phyloP scores from a whole-genome alignment of 2,888 invertebrate species.

The Tanytarsus gracilentus region DNA sequence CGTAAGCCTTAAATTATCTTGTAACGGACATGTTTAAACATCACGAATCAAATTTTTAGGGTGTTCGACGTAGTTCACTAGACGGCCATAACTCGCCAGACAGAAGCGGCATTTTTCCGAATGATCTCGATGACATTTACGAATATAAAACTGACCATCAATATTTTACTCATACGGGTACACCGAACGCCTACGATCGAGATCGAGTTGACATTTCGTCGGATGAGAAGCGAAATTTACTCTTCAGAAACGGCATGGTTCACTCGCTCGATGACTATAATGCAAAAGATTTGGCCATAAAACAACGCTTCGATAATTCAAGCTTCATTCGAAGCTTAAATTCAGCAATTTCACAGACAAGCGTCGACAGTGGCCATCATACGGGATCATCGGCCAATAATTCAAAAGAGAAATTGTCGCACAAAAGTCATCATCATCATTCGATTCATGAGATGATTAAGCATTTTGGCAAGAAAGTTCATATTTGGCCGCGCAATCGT shows the following conservation, averaged over 20 bases:
- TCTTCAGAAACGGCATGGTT: constrained; percentile 39
- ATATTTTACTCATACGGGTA: constrained; percentile 43
- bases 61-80: constrained; percentile 37
- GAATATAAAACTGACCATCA: constrained; percentile 42
- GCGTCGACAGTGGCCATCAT: constrained; percentile 29
- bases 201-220: constrained; percentile 41
- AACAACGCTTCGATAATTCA: constrained; percentile 40
- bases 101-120: constrained; percentile 39
- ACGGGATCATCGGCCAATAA: background rate
- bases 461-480: constrained; percentile 65
- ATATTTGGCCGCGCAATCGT: constrained; percentile 59
- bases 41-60: constrained; percentile 35
- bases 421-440: constrained; percentile 51
- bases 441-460: constrained; percentile 69
- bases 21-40: background rate
- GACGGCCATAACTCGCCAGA: constrained; percentile 36
- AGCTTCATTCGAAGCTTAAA: constrained; percentile 39
- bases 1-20: constrained; percentile 34
- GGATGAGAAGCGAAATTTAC: constrained; percentile 31
- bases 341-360: constrained; percentile 32
- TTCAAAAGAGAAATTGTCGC: constrained; percentile 20
- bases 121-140: constrained; percentile 43
- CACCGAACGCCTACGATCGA: constrained; percentile 34
- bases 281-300: constrained; percentile 1
- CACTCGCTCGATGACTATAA: constrained; percentile 40